Base-by-base conservation (phyloP, 2,888 invertebrate genomes). In the Trileptium ribeirensis region DNA sequence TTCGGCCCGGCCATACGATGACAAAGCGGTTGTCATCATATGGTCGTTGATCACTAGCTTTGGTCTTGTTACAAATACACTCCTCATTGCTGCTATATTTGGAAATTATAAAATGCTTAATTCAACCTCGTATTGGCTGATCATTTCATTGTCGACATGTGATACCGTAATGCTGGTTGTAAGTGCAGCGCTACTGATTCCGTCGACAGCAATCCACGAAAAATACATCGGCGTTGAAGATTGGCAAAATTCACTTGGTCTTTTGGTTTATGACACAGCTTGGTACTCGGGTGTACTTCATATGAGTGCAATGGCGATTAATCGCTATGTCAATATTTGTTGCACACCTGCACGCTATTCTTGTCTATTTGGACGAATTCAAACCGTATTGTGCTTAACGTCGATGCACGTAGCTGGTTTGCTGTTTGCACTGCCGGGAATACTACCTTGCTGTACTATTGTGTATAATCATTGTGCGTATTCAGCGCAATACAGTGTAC, bases 121-220 rank as follows among this genome's bases (percentile, higher is more conserved):
- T 1, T 1, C 79, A 1, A 74, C 39, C 31, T 70, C 86, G 82
- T 87, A 87, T 81, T 87, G 87, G 87, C 85, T 87, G 82, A 87
- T 87, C 74, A 85, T 86, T 38, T 86, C 85, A 34, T 83, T 87
- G 74, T 86, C 86, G 15, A 75, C 85, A 3, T 87, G 87, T 81
- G 87, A 87, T 82, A 84, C 86, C 39, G 82, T 86, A 19, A 87
- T 87, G 87, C 84, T 85, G 3, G 79, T 86, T 67, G 86, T 87
- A 74, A 85, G 85, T 15, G 79, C 86, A 24, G 83, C 84, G 0
- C 86, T 86, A 81, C 82, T 87, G 3, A 85, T 87, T 1, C 87
- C 87, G 1, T 86, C 87, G 31, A 87, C 87, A 0, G 85, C 85
- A 0, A 85, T 86, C 40, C 87, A 87, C 81, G 84, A 83, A n/a